These are phyloP conservation scores for Lysandra bellargus DNA, from an alignment of 2,888 invertebrate species.

Conservation along the genomic window DNA sequence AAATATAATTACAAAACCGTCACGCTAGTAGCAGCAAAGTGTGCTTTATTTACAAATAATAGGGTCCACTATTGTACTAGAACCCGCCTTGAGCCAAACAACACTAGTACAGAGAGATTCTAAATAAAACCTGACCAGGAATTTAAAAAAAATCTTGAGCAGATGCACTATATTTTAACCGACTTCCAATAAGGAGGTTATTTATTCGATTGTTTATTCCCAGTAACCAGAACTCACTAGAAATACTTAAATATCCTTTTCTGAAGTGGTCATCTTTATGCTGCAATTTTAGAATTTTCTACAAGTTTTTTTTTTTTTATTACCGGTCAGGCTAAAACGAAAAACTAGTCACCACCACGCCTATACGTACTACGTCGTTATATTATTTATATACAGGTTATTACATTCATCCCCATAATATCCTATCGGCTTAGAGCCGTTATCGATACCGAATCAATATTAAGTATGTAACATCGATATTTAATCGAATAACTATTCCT, in stretches of 20 bases:
- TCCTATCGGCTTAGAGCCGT: constrained; percentile 17
- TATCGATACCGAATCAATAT: constrained; percentile 1
- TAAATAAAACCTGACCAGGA: constrained; percentile 26
- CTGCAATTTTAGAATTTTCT: background rate
- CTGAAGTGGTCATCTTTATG: too few species aligned
- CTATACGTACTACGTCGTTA: constrained; percentile 17
- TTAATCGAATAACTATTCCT: constrained; percentile 6
- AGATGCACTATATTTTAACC: background rate
- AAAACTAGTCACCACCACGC: constrained; percentile 22
- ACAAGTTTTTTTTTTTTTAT: background rate
- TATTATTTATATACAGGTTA: constrained; percentile 25
- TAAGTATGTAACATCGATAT: constrained; percentile 9
- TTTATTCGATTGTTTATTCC: too few species aligned
- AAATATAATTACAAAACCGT: constrained; percentile 48
- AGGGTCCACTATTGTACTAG: constrained; percentile 51
- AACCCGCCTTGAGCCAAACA: constrained; percentile 51
- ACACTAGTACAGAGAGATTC: constrained; percentile 40
- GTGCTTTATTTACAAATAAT: constrained; percentile 50
- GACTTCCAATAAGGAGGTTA: background rate
- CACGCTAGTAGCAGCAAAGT: constrained; percentile 34
- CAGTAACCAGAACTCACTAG: too few species aligned
- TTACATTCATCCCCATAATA: constrained; percentile 20
- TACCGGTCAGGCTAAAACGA: background rate
- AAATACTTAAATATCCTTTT: too few species aligned
- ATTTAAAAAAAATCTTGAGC: background rate